A percentile compares a stretch with the other conserved stretches of the same genome.
Conservation (phyloP, 2,888 invertebrate species). For the Acanthococcus lagerstroemiae region DNA sequence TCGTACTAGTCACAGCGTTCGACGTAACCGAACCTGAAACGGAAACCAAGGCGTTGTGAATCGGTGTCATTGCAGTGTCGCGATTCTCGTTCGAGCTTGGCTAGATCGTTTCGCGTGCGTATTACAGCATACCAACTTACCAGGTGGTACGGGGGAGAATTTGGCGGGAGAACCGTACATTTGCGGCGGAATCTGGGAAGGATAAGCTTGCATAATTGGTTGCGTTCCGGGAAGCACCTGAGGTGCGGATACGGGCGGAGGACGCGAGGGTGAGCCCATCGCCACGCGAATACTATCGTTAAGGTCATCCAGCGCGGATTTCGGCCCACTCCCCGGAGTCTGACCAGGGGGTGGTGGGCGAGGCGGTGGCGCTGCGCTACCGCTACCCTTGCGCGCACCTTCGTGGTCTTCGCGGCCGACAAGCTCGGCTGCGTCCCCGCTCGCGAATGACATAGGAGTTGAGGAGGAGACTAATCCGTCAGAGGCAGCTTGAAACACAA, state of each 20-base stretch:
- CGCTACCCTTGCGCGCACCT: conserved; percentile 37
- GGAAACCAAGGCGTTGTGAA: not conserved
- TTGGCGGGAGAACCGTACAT: conserved; percentile 35
- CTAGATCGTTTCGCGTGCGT: too few relatives aligned
- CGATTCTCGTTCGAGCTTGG: too few relatives aligned
- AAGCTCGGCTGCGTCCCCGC: conserved; percentile 40
- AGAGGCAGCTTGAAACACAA: conserved; percentile 43
- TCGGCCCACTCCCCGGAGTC: conserved; percentile 39
- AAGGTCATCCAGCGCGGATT: conserved; percentile 58
- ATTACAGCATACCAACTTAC: too few relatives aligned
- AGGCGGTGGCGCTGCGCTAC: conserved; percentile 44
- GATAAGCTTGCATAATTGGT: conserved; percentile 13
- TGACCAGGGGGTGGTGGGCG: conserved; percentile 36
- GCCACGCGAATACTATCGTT: conserved; percentile 59
- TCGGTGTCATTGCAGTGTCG: not conserved
- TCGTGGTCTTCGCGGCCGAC: conserved; percentile 40
- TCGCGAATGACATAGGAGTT: not conserved
- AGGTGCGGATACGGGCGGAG: conserved; percentile 32
- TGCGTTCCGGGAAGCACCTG: not conserved
- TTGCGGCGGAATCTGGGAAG: conserved; percentile 31
- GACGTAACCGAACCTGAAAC: conserved; percentile 16
- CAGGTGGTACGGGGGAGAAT: conserved; percentile 22
- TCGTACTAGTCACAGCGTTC: not conserved
- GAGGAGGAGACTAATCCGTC: conserved; percentile 40
- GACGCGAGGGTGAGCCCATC: conserved; percentile 43